Evolutionary conservation across 1,140 invertebrate species (phyloP), one percentile per base, ranked within the genome.

Genomic region (Nomia melanderi): DNA sequence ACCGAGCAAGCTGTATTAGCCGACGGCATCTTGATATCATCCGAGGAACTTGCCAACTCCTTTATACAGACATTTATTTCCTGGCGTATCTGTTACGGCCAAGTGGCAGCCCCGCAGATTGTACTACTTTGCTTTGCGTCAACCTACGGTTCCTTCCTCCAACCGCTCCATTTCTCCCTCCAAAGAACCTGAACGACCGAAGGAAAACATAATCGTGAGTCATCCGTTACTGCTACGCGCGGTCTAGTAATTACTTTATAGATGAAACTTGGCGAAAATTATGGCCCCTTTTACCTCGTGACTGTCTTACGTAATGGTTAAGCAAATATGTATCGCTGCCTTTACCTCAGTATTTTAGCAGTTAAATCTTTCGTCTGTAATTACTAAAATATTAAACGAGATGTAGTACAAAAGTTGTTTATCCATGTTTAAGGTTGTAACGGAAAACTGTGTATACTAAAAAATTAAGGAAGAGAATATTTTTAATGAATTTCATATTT

Each of bases 21-120:
- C 81, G 67, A 76, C 84, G 87, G 78, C 83, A 88, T 87, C 88
- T 89, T 89, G 88, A 89, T 89, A 89, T 88, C 84, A 80, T 84
- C 84, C 82, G 81, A 79, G 76, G 76, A 87, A 88, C 86, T 88
- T 89, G 88, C 88, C 88, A 90, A 90, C 88, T 89, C 86, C 86
- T 88, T 89, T 86, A 89, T 88, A 88, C 86, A 85, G 86, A 89
- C 85, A 90, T 90, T 89, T 89, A 89, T 89, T 88, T 89, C 83
- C 84, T 80, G 81, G 63, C 79, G 65, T 88, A 89, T 88, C 82
- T 85, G 87, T 88, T 88, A 88, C 79, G 78, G 81, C 86, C 85
- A 89, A 89, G 79, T 86, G 78, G 83, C 86, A 86, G 83, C 83
- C 83, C 84, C 83, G 82, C 83, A 87, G 88, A 89, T 89, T 89